Evolutionary conservation across 2,797 vertebrate genomes (phyloP), one percentile per base, ranked within the genome.

Genomic region (Amazona finschi): DNA sequence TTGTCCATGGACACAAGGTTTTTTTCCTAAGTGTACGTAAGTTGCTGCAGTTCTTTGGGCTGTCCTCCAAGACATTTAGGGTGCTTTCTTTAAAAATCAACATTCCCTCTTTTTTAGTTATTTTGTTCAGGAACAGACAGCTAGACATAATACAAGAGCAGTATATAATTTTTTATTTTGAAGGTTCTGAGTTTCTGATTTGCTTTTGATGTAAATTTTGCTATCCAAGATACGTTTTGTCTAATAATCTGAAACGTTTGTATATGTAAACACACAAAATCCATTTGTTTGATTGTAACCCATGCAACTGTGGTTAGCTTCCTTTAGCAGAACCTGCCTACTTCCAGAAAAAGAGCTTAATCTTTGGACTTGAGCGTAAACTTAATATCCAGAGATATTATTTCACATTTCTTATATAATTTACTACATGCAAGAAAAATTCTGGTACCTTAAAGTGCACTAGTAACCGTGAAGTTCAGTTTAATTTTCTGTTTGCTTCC

Each of bases 251-350:
- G 4, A 84, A 64, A 50, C 2, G 3, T 64, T 52, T 67, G 21
- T 27, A 3, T 0, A 0, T 46, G 25, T 28, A 81, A 91, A 78
- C 0, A 13, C 8, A 21, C 2, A 41, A 78, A 77, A 3, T 1
- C 0, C 1, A 0, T 61, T 87, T 39, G 8, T 53, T 72, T 31
- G 6, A 7, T 64, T 57, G 11, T 28, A 43, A 15, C 3, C 30
- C 14, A 21, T 6, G 4, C 8, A 74, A 20, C 4, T 65, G 7
- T 18, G 2, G 8, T 71, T 65, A 24, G n/a, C 36, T 58, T 87
- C 76, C 52, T 20, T 47, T 71, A 52, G 27, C 12, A 66, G 60
- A 65, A 69, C 18, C 27, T 36, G 7, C 71, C 15, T 67, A 2
- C 16, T 67, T 64, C 28, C 25, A 87, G 36, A 33, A 57, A 77